Conservation (phyloP, 2,113 vertebrate genomes). For the Dicaeum eximium region DNA sequence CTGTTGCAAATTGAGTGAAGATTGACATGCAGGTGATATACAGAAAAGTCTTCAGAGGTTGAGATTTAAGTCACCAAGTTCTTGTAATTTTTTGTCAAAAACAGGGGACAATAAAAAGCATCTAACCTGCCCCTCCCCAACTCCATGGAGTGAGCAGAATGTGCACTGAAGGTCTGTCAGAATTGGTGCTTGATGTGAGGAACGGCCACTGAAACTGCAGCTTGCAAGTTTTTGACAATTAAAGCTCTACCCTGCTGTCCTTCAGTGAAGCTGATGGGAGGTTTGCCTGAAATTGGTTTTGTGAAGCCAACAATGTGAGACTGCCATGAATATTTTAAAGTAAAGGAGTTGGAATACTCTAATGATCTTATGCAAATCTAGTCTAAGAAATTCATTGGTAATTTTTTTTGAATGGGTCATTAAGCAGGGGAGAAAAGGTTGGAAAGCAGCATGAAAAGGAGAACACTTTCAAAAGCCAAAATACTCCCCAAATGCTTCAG, state of each 20-base stretch:
- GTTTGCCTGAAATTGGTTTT: slow-evolving; percentile 43
- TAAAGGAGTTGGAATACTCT: slow-evolving; percentile 42
- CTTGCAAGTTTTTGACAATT: slow-evolving; percentile 38
- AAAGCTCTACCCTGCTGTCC: slow-evolving; percentile 2
- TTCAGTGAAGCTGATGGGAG: slow-evolving; percentile 39
- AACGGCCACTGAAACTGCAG: not conserved
- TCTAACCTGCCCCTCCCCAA: not conserved
- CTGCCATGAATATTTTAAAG: slow-evolving; percentile 66
- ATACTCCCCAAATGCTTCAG: not conserved
- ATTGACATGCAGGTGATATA: not conserved
- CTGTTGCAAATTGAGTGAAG: not conserved
- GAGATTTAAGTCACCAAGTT: not conserved
- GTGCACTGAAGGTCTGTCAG: not conserved
- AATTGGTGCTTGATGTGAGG: not conserved
- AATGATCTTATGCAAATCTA: slow-evolving; percentile 62
- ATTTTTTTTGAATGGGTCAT: slow-evolving; percentile 49
- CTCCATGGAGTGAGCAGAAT: not conserved
- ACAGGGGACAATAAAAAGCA: not conserved
- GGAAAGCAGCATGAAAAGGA: slow-evolving; percentile 52
- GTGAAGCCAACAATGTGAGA: slow-evolving; percentile 40
- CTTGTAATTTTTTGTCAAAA: not conserved
- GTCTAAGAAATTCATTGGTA: slow-evolving; percentile 28
- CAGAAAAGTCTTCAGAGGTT: not conserved
- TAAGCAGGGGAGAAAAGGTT: slow-evolving; percentile 45
- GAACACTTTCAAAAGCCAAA: slow-evolving; percentile 47